Evolutionary conservation across 2,888 invertebrate genomes (phyloP), one percentile per base, ranked within the genome.

Genomic region (Agrilus mali): DNA sequence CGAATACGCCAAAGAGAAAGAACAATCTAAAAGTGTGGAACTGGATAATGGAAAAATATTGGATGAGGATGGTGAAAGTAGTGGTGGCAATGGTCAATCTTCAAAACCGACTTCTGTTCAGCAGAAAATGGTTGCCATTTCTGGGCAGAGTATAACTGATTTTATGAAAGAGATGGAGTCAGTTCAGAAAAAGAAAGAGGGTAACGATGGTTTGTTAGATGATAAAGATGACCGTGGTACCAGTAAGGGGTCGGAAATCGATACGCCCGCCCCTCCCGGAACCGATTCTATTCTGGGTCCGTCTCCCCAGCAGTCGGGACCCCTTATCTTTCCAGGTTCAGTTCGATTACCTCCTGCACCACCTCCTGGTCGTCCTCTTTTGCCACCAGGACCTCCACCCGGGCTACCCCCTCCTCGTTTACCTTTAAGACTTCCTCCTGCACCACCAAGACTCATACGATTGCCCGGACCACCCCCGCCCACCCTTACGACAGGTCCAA

Each of bases 111-210:
- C 84, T 1, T 80, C 84, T 0, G 63, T 90, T 31, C 89, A 90
- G 59, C 86, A 88, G 55, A 80, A 86, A 53, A 89, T 89, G 87
- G 68, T 89, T 56, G 83, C 82, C n/a, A 75, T 89, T 57, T 86
- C 88, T 10, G 89, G 90, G 1, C 90, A 93, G 67, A 89, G 90
- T 58, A 86, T 92, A 15, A 92, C 92, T 55, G 86, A 86, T 49
- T 90, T 90, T 55, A 89, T 90, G 86, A 84, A 87, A 59, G 90
- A 90, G 71, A 88, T 86, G 86, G 88, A 88, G 66, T 84, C 82
- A 47, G 86, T 84, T 0, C 86, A 86, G 52, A 80, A 79, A 58
- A 85, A 84, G 61, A 74, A 80, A 48, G 85, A 69, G 59, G 10
- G 27, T 4, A 55, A 45, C 40, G 50, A 52, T 36, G 10, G 27